Base-by-base conservation (phyloP, 2,113 vertebrate genomes). In the Buteo buteo region DNA sequence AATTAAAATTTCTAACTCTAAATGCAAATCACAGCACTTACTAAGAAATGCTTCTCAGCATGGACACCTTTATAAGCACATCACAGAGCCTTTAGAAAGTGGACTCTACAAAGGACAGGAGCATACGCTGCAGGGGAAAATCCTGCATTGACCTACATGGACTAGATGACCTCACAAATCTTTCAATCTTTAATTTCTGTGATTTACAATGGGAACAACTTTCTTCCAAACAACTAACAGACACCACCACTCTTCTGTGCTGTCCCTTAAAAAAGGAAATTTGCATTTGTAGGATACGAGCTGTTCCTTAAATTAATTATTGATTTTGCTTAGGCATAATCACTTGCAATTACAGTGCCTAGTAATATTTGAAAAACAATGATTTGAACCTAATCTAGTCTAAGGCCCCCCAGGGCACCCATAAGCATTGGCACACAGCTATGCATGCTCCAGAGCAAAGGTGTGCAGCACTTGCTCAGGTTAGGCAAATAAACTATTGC, bases 1-100 rank as follows among this genome's bases (percentile, higher is more conserved):
- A 97, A 97, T 97, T 97, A 98, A 95, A 95, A 93, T 94, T 94
- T 97, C 71, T 70, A 92, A 91, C 94, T 98, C 95, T 93, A 97
- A 97, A 97, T 97, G 97, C 96, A 98, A 97, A 97, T 95, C 91
- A 95, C 93, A 97, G 92, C 91, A 93, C 94, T 96, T 55, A 66
- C 85, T 91, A 91, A 94, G 95, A 95, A 93, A 96, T 29, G 80
- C 93, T 81, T 96, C 97, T 90, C 95, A 97, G 96, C 95, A 94
- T 81, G 97, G 88, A 58, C 66, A 96, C 85, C 85, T 95, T 78
- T 65, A 9, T 20, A 80, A 93, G 87, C 84, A 86, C 92, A 93
- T 92, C 91, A 82, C 64, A 86, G 81, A 92, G 82, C 79, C 94
- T 78, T 82, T 54, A 44, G 90, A 86, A 94, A 96, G 92, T 94